Evolutionary conservation across 1,140 invertebrate species (phyloP), one percentile per base, ranked within the genome.

Genomic region (Heliothis virescens): DNA sequence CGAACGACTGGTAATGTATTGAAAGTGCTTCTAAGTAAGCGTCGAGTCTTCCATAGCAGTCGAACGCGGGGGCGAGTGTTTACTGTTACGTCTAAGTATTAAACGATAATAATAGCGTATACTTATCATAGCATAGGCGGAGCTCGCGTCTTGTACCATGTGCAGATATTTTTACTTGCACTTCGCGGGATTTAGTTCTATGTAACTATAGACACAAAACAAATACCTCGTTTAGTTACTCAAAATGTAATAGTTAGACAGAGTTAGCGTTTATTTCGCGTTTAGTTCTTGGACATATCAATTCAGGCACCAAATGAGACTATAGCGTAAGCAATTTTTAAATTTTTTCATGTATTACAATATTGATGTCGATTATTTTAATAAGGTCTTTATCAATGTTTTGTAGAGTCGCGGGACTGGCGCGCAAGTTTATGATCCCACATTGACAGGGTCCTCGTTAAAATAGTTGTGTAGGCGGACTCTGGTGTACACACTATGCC

Each of bases 11-110:
- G 90, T 88, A 87, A 89, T 86, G 86, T 92, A 91, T 90, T 91
- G 91, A 89, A 89, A 90, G 88, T 93, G 92, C 92, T 94, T 94
- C 90, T 92, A 85, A 41, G 92, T 90, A 94, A 94, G 93, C 92
- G 92, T 92, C 91, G 90, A 92, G 93, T 94, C 93, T 94, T 94
- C 93, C 93, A 94, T 92, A 94, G 88, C 93, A 92, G 93, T 94
- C 91, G 91, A 86, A 83, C 91, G 91, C 90, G 85, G 81, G 82
- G 84, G 86, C 84, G 88, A 89, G 85, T 91, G 85, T 88, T 88
- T 91, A 92, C 87, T 92, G 87, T 93, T 80, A 92, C 87, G 82
- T 87, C 86, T 94, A 94, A 94, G 93, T 92, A 94, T 94, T 94
- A 94, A 92, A 91, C 85, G 92, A 94, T 94, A 94, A 94, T 94